These are phyloP conservation scores for Cyclina sinensis DNA, from an alignment of 1,140 invertebrate species.

Conservation along the genomic window DNA sequence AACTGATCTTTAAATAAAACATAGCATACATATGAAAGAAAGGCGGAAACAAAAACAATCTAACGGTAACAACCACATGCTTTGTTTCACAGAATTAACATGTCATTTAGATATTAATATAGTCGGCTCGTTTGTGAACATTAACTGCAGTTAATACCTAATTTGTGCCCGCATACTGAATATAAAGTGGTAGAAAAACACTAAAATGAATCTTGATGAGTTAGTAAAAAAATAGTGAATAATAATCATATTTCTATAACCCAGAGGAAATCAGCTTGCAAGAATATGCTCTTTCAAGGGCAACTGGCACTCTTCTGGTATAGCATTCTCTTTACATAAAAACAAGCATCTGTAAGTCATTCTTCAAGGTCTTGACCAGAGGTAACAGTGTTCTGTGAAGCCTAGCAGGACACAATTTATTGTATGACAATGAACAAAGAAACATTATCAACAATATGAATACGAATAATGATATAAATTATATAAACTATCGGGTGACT, in stretches of 20 bases:
- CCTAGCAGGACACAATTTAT: too few species aligned
- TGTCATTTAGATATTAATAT: slow-evolving; percentile 29
- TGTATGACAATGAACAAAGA: too few species aligned
- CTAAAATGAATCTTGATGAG: slow-evolving; percentile 28
- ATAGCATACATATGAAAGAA: not conserved
- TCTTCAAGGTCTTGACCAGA: too few species aligned
- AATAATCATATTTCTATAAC: not conserved
- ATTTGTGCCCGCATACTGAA: slow-evolving; percentile 18
- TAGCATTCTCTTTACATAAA: too few species aligned
- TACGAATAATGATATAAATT: too few species aligned
- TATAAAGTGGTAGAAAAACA: not conserved
- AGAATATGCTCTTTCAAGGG: not conserved
- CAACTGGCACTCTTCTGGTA: too few species aligned
- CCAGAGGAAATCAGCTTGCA: not conserved
- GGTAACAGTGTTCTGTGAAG: too few species aligned
- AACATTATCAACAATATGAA: too few species aligned
- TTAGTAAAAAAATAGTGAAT: not conserved
- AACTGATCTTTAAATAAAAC: slow-evolving; percentile 9
- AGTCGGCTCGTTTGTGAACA: not conserved
- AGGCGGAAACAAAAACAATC: slow-evolving; percentile 24
- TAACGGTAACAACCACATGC: slow-evolving; percentile 3
- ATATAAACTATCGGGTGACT: too few species aligned
- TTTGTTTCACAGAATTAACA: slow-evolving; percentile 26
- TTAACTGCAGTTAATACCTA: slow-evolving; percentile 34
- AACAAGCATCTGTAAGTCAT: too few species aligned